phyloP scores from a whole-genome alignment of 2,797 vertebrate species.

The Tachyglossus aculeatus region DNA sequence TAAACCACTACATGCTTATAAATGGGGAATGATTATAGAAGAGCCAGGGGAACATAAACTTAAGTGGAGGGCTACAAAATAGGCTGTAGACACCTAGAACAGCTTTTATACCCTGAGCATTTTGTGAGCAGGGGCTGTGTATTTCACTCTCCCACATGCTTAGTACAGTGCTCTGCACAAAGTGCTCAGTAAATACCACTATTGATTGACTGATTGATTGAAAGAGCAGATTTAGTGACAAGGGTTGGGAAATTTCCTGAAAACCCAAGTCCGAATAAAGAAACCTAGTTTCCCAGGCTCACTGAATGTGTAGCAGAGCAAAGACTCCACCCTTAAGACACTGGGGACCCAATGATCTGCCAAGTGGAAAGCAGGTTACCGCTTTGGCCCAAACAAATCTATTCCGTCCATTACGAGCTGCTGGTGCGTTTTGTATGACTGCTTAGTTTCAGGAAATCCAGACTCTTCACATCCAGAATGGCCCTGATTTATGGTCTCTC shows the following conservation, averaged over 20 bases:
- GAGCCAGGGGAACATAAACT: no score
- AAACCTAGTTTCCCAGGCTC: not conserved
- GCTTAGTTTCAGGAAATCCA: slow-evolving; percentile 51
- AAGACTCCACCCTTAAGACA: slow-evolving; percentile 28
- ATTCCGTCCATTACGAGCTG: slow-evolving; percentile 41
- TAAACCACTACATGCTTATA: no score
- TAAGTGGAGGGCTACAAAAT: no score
- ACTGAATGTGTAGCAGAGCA: not conserved
- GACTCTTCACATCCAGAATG: slow-evolving; percentile 19
- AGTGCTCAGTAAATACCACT: no score
- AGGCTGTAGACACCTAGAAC: no score
- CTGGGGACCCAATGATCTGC: slow-evolving; percentile 4
- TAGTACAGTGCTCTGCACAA: no score
- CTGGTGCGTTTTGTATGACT: slow-evolving; percentile 19
- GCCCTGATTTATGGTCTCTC: slow-evolving; percentile 40
- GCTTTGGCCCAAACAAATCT: slow-evolving; percentile 35
- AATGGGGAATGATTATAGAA: no score
- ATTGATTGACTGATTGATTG: no score
- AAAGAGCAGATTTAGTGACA: no score
- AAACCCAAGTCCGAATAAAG: not conserved
- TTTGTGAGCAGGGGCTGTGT: no score
- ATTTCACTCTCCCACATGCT: no score
- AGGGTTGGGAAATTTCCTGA: not conserved
- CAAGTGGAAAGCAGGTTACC: slow-evolving; percentile 27
- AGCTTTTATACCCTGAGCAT: no score